Base-by-base conservation (phyloP, 2,888 invertebrate genomes). In the Lithophane socia region DNA sequence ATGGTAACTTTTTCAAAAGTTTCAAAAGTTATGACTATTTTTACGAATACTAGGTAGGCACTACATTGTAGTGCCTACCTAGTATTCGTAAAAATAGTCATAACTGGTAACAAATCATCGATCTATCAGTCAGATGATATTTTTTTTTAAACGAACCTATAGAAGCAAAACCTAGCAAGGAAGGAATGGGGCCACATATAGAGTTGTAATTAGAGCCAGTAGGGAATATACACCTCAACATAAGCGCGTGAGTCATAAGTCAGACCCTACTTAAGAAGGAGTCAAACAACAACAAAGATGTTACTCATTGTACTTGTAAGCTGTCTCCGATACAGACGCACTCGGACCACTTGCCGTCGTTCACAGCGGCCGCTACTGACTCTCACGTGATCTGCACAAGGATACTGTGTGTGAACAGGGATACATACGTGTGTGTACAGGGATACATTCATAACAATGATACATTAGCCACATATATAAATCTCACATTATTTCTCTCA, bases 381-480 rank as follows among this genome's bases (percentile, higher is more conserved):
- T n/a, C 0, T 8, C 52, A 24, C 44, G 52, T 63, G 64, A 24
- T 21, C 42, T n/a, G 2, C 47, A 60, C 42, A 47, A 16, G 29
- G 18, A 63, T 24, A 64, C 69, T 37, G 37, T 37, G 37, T 37
- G 37, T 37, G 2, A 2, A 37, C 37, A 37, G 37, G 37, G 2
- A 37, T 2, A 37, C 8, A 52, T 8, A 18, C 18, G 49, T 49
- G 47, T 49, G 13, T 49, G 13, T 52, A 52, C n/a, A 44, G 21
- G 24, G 13, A 67, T 24, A 68, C 69, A 74, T 79, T 71, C n/a
- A 61, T 58, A 68, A 54, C 66, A 73, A 54, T 64, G 84, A 71
- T 82, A 75, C 66, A 80, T 75, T 75, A 80, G 47, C 64, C 47
- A 61, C 61, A 52, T 58, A 75, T 66, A 58, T 72, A 72, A 66